phyloP scores from a whole-genome alignment of 2,888 invertebrate genomes.

The Ophion costatus region DNA sequence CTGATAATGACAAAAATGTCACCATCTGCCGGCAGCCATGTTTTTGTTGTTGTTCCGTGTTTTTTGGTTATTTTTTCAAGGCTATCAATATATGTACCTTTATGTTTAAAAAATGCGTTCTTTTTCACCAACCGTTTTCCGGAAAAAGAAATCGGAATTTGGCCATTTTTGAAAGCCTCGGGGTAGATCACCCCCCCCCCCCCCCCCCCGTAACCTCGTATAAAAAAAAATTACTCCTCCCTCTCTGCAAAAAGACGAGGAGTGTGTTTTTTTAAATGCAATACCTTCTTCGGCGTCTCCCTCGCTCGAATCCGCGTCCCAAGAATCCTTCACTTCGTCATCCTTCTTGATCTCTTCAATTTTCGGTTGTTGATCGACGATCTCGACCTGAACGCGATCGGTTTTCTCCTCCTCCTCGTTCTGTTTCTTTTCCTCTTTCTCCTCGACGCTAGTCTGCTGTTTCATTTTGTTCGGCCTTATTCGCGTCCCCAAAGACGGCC shows the following conservation, averaged over 20 bases:
- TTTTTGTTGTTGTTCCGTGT: too few species aligned
- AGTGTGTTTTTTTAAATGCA: neutral
- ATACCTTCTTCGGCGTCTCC: constrained; percentile 84
- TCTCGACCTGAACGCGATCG: constrained; percentile 83
- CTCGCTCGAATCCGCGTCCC: constrained; percentile 91
- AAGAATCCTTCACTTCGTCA: constrained; percentile 91
- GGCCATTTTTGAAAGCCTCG: too few species aligned
- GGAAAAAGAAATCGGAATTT: too few species aligned
- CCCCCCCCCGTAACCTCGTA: too few species aligned
- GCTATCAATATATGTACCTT: too few species aligned
- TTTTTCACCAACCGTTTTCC: too few species aligned
- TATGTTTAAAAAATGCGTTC: too few species aligned
- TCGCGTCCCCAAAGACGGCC: constrained; percentile 89
- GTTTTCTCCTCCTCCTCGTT: constrained; percentile 78
- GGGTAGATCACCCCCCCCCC: too few species aligned
- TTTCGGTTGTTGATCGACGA: constrained; percentile 85
- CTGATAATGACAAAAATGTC: too few species aligned
- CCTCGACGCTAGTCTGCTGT: constrained; percentile 86
- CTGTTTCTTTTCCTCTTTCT: constrained; percentile 84
- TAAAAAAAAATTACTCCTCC: too few species aligned
- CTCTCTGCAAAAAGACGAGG: neutral
- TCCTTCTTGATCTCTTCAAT: constrained; percentile 75
- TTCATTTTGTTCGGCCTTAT: constrained; percentile 89
- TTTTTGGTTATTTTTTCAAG: too few species aligned
- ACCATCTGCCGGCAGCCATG: too few species aligned